Percentiles rank a stretch among this genome's conserved stretches.
phyloP scores from a whole-genome alignment of 1,140 invertebrate species.

The Drosophila chauvacae region DNA sequence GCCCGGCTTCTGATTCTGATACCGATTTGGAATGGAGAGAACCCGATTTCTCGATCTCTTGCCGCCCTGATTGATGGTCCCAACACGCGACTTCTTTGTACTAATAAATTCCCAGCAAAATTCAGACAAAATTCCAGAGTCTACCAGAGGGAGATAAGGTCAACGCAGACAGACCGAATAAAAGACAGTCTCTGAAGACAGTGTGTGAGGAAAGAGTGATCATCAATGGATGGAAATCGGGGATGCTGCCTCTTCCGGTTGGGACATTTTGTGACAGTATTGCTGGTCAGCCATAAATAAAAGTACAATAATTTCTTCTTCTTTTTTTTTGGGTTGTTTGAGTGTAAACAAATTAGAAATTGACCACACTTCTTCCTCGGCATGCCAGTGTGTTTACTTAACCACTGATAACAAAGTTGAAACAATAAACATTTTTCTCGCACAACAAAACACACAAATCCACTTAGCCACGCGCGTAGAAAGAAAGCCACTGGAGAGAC shows the following conservation, averaged over 20 bases:
- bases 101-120: constrained; percentile 81
- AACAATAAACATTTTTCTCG: constrained; percentile 85
- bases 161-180: constrained; percentile 11
- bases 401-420: constrained; percentile 84
- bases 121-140: constrained; percentile 56
- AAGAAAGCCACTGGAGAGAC: constrained; percentile 55
- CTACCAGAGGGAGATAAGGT: constrained; percentile 55
- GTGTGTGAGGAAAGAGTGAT: constrained; percentile 24
- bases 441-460: constrained; percentile 84
- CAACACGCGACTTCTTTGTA: constrained; percentile 75
- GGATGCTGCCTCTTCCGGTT: constrained; percentile 60
- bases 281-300: constrained; percentile 71
- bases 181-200: neutral
- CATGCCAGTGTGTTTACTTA: constrained; percentile 67
- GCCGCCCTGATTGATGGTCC: constrained; percentile 77
- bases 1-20: constrained; percentile 32
- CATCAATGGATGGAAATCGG: constrained; percentile 38
- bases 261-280: constrained; percentile 40
- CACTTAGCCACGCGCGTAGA: constrained; percentile 78
- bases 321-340: constrained; percentile 27
- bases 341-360: constrained; percentile 84
- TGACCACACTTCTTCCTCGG: constrained; percentile 50
- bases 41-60: constrained; percentile 36
- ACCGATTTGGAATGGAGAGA: constrained; percentile 15
- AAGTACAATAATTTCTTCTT: constrained; percentile 59